These are phyloP conservation scores for Salvelinus fontinalis DNA, from an alignment of 2,113 vertebrate species.

Conservation along the genomic window DNA sequence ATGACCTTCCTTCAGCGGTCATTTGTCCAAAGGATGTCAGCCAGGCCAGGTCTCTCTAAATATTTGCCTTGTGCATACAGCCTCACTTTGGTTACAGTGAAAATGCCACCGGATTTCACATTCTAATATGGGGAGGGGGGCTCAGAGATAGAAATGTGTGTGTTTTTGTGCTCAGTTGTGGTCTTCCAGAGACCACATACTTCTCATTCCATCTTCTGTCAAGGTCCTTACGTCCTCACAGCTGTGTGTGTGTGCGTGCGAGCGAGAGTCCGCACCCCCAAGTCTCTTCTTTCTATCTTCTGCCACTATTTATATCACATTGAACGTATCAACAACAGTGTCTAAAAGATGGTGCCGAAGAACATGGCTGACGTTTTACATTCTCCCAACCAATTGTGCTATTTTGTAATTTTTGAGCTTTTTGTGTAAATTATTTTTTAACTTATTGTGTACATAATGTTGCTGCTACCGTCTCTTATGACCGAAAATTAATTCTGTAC, in stretches of 20 bases:
- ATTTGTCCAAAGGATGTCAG: conserved; percentile 5
- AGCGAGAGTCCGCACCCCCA: not conserved
- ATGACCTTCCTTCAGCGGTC: not conserved
- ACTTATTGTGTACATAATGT: too few relatives aligned
- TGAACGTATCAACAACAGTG: conserved; percentile 41
- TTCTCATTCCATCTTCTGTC: conserved; percentile 38
- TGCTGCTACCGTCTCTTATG: too few relatives aligned
- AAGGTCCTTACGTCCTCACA: conserved; percentile 23
- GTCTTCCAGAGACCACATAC: conserved; percentile 36
- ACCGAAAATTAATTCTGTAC: too few relatives aligned
- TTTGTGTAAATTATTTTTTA: too few relatives aligned
- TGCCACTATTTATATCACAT: conserved; percentile 63
- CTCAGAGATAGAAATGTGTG: not conserved
- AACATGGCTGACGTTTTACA: too few relatives aligned
- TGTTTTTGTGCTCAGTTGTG: conserved; percentile 7
- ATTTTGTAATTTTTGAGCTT: too few relatives aligned
- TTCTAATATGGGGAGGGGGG: not conserved
- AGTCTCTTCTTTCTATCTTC: conserved; percentile 37
- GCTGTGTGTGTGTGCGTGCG: conserved; percentile 27
- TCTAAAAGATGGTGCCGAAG: too few relatives aligned
- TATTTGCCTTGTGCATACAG: conserved; percentile 8
- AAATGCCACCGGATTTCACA: not conserved
- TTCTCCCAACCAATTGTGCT: too few relatives aligned
- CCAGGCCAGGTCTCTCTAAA: conserved; percentile 8
- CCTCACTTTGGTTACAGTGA: conserved; percentile 4